These are phyloP conservation scores for Campoletis raptor DNA, from an alignment of 2,888 invertebrate genomes.

Conservation along the genomic window DNA sequence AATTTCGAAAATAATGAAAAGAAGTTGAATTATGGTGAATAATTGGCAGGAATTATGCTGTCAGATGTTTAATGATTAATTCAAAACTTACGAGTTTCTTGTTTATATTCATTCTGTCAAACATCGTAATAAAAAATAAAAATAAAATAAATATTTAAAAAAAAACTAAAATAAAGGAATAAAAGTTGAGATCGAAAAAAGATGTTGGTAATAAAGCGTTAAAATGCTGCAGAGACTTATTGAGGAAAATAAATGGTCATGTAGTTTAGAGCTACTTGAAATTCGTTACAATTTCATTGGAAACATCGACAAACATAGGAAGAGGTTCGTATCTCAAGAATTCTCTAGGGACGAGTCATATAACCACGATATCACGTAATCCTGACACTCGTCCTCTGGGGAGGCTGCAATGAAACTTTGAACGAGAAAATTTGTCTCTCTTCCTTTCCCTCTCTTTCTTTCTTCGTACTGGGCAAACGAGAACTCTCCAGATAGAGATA, in stretches of 20 bases:
- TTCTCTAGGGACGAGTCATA: constrained; percentile 67
- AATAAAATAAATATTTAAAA: not conserved
- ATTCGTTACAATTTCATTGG: constrained; percentile 39
- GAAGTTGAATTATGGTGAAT: not conserved
- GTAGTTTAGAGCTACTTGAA: not conserved
- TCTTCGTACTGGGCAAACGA: not conserved
- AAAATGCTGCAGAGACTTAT: not conserved
- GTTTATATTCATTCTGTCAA: constrained; percentile 9
- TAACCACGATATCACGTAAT: constrained; percentile 33
- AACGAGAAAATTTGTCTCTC: constrained; percentile 39
- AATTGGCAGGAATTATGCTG: not conserved
- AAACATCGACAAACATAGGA: constrained; percentile 49
- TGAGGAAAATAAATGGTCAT: constrained; percentile 17
- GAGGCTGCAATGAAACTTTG: constrained; percentile 24
- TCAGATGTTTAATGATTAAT: not conserved
- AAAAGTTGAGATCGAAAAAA: not conserved
- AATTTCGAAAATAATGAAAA: not conserved
- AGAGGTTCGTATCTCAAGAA: constrained; percentile 28
- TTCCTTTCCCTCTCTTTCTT: not conserved
- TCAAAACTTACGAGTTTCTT: not conserved
- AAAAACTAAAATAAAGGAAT: not conserved
- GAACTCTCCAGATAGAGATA: constrained; percentile 44
- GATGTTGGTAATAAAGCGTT: not conserved
- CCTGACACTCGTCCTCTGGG: constrained; percentile 49
- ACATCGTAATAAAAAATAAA: not conserved